Conservation (phyloP, 1,140 invertebrate species). For the Drosophila rufa region DNA sequence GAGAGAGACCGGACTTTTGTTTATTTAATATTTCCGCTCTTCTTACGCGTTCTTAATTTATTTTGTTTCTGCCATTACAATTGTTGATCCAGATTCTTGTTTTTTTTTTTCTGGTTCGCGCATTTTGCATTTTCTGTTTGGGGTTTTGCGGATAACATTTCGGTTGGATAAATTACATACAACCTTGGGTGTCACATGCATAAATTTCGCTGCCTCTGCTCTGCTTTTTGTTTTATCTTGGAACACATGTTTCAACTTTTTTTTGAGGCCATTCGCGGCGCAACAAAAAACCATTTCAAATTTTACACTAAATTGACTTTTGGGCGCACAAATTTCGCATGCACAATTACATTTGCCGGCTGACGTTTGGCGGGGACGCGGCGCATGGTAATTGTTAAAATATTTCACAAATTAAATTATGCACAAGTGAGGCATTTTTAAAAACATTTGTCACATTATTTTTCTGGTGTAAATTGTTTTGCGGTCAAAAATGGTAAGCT, state of each 20-base stretch:
- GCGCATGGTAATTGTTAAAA: conserved; percentile 48
- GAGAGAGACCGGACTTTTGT: conserved; percentile 28
- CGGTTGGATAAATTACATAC: conserved; percentile 46
- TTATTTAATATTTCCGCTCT: conserved; percentile 47
- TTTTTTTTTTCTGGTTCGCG: conserved; percentile 16
- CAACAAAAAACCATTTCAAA: conserved; percentile 55
- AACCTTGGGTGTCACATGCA: conserved; percentile 63
- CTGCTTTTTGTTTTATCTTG: conserved; percentile 44
- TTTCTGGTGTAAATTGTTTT: conserved; percentile 3
- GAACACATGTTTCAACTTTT: conserved; percentile 53
- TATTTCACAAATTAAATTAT: conserved; percentile 50
- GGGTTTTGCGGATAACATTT: conserved; percentile 30
- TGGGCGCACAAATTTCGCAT: conserved; percentile 61
- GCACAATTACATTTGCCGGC: conserved; percentile 70
- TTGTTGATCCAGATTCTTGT: conserved; percentile 47
- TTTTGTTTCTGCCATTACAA: conserved; percentile 21
- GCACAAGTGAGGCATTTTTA: conserved; percentile 25
- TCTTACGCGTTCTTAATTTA: conserved; percentile 19
- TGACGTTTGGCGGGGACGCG: conserved; percentile 4
- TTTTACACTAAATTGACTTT: conserved; percentile 82
- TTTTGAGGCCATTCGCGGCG: conserved; percentile 24
- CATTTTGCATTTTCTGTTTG: conserved; percentile 44
- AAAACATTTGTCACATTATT: conserved; percentile 28
- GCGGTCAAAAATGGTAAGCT: conserved; percentile 12
- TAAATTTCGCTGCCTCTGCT: conserved; percentile 36